Evolutionary conservation across 2,113 vertebrate genomes (phyloP).

Genomic region (Microtus richardsoni): DNA sequence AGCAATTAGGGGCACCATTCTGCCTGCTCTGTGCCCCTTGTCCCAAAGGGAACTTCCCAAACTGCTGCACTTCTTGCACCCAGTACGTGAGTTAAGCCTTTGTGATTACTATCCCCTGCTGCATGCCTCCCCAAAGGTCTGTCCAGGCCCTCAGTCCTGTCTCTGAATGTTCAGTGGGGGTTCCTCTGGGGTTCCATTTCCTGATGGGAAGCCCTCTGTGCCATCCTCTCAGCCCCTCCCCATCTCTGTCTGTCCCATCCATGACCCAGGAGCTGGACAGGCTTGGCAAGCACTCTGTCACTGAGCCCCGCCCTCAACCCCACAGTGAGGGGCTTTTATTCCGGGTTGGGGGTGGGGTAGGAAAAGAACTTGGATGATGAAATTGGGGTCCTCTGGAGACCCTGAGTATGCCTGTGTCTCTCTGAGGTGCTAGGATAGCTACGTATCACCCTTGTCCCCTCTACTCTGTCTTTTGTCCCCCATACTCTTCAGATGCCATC

Average conservation of each 20-base stretch:
- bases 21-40: neutral
- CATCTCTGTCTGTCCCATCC: neutral
- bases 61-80: neutral
- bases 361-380: neutral
- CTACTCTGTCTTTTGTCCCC: neutral
- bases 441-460: neutral
- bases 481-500: too few species aligned
- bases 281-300: neutral
- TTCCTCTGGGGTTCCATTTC: too few species aligned
- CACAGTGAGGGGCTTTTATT: neutral
- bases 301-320: neutral
- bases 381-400: neutral
- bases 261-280: neutral
- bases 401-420: neutral
- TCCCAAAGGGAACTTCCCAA: neutral
- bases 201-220: neutral
- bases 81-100: neutral
- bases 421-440: neutral
- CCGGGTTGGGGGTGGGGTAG: fast-evolving
- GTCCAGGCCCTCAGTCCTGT: neutral
- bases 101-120: neutral
- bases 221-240: neutral
- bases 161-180: neutral
- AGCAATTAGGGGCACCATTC: neutral
- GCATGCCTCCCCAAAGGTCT: neutral